A percentile compares a stretch with the other conserved stretches of the same genome.
Conservation (phyloP, 2,888 invertebrate genomes). For the Scaptomyza cyrtandrae region DNA sequence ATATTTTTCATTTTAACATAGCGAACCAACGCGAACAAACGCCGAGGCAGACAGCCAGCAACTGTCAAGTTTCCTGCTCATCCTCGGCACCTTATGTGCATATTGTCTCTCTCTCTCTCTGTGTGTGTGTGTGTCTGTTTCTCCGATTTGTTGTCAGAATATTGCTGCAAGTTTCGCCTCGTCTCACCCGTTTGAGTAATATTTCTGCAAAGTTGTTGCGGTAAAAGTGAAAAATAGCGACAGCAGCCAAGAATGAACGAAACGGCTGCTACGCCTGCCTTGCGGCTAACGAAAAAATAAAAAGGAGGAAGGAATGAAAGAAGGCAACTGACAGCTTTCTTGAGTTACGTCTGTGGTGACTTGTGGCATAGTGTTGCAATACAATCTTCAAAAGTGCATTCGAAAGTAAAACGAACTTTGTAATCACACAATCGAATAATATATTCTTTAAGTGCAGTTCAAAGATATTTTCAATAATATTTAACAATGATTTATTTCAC, state of each 20-base stretch:
- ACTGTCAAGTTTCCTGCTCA: constrained; percentile 76
- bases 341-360: constrained; percentile 41
- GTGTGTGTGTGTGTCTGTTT: constrained; percentile 5
- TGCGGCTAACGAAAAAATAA: background rate
- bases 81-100: constrained; percentile 73
- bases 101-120: constrained; percentile 31
- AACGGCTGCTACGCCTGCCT: constrained; percentile 15
- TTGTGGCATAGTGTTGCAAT: too few species aligned
- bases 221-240: constrained; percentile 78
- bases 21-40: constrained; percentile 14
- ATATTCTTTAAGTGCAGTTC: background rate
- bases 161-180: constrained; percentile 48
- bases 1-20: constrained; percentile 68
- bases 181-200: constrained; percentile 55
- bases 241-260: constrained; percentile 25
- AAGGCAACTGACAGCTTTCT: constrained; percentile 42
- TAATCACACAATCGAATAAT: too few species aligned
- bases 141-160: constrained; percentile 74
- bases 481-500: too few species aligned
- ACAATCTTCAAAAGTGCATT: too few species aligned
- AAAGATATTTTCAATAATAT: constrained; percentile 10
- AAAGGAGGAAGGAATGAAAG: background rate
- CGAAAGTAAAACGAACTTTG: too few species aligned
- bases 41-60: constrained; percentile 44
- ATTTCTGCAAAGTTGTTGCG: constrained; percentile 78